A percentile compares a stretch with the other conserved stretches of the same genome.
Conservation (phyloP, 2,113 vertebrate species). For the Engystomops pustulosus region DNA sequence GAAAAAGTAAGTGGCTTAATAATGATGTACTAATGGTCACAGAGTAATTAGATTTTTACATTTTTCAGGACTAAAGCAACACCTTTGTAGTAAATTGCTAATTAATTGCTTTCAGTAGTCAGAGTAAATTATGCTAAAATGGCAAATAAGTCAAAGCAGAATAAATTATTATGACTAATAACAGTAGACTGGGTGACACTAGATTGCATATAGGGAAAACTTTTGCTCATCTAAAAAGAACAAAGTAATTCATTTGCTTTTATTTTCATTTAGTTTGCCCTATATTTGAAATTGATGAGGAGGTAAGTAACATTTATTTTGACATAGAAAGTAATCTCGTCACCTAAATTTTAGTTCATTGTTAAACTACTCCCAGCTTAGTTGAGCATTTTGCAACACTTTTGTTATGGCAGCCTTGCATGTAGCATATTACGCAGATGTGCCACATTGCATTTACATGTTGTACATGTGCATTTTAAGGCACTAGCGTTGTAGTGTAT, state of each 20-base stretch:
- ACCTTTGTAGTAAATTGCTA: slow-evolving; percentile 50
- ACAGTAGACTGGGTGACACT: slow-evolving; percentile 37
- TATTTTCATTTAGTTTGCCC: slow-evolving; percentile 55
- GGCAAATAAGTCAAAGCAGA: slow-evolving; percentile 54
- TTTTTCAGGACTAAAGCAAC: slow-evolving; percentile 44
- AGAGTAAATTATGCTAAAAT: slow-evolving; percentile 52
- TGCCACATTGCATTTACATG: too few relatives aligned
- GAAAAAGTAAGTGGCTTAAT: slow-evolving; percentile 31
- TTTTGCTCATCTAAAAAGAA: slow-evolving; percentile 44
- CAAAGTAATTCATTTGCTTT: slow-evolving; percentile 45
- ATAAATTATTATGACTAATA: slow-evolving; percentile 53
- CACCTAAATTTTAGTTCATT: background rate
- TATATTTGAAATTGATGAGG: slow-evolving; percentile 44
- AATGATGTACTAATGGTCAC: slow-evolving; percentile 42
- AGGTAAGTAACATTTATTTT: slow-evolving; percentile 16
- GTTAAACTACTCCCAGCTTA: background rate
- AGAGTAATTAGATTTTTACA: slow-evolving; percentile 29
- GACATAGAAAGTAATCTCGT: background rate
- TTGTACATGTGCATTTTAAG: too few relatives aligned
- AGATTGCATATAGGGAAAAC: slow-evolving; percentile 47
- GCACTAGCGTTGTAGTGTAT: too few relatives aligned
- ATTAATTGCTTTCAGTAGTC: slow-evolving; percentile 52
- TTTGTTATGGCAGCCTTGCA: too few relatives aligned
- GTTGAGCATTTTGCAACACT: too few relatives aligned
- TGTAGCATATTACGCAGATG: too few relatives aligned